Conservation (phyloP, 2,113 vertebrate species). For the Pardalotus punctatus region DNA sequence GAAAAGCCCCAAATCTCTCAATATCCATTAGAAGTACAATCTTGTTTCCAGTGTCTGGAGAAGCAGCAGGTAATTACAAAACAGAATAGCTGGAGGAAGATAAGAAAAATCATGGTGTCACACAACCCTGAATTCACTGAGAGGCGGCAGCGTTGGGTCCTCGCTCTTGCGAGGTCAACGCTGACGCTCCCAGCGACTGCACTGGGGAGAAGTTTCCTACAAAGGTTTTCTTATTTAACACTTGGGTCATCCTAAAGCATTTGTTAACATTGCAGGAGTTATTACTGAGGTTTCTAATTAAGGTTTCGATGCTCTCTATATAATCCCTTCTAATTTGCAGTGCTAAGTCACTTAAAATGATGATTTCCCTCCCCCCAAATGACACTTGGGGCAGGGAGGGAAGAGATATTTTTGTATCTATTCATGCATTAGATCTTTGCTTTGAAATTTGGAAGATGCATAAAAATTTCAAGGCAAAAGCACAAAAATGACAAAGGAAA, state of each 20-base stretch:
- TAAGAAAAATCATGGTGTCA: conserved; percentile 32
- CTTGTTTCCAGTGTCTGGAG: neutral
- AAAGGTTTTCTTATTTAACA: neutral
- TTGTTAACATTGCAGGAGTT: neutral
- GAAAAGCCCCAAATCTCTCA: neutral
- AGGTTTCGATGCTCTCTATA: neutral
- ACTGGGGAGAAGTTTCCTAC: neutral
- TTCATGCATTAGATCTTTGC: neutral
- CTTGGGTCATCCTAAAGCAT: neutral
- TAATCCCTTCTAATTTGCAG: neutral
- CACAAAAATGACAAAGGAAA: neutral
- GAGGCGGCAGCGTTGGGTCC: neutral
- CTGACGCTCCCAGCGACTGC: neutral
- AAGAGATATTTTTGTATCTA: neutral
- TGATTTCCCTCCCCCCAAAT: neutral
- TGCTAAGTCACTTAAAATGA: neutral
- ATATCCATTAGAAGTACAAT: neutral
- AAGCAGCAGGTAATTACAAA: conserved; percentile 4
- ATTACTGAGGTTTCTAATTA: conserved; percentile 13
- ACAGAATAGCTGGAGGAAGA: conserved; percentile 13
- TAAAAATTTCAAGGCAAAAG: neutral
- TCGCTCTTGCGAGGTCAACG: neutral
- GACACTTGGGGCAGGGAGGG: fast-evolving
- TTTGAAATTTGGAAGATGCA: neutral
- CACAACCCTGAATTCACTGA: neutral